These are phyloP conservation scores for Morpho achilles DNA, from an alignment of 2,888 invertebrate genomes.

Conservation along the genomic window DNA sequence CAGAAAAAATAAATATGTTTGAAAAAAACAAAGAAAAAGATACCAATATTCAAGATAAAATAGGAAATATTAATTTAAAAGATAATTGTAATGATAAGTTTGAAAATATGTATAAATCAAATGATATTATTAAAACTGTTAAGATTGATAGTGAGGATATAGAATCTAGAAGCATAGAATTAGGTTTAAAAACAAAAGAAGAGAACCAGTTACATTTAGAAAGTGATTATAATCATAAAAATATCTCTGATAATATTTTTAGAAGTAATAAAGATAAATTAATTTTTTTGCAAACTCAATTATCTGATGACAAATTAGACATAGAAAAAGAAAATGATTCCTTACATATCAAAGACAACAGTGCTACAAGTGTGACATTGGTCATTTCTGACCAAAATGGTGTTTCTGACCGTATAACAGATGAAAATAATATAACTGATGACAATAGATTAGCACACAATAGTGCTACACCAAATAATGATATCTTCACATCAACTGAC, in stretches of 20 bases:
- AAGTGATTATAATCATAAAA: constrained; percentile 37
- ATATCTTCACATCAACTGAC: constrained; percentile 28
- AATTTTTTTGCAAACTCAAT: constrained; percentile 67
- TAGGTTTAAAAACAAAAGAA: constrained; percentile 18
- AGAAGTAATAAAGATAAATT: constrained; percentile 64
- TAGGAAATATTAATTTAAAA: constrained; percentile 57
- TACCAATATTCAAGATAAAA: constrained; percentile 50
- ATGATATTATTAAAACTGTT: constrained; percentile 22
- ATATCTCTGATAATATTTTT: constrained; percentile 52
- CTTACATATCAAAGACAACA: constrained; percentile 30
- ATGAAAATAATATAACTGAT: constrained; percentile 60
- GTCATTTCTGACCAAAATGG: constrained; percentile 9
- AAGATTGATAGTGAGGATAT: constrained; percentile 22
- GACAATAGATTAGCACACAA: constrained; percentile 60
- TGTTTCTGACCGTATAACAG: constrained; percentile 29
- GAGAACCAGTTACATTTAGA: constrained; percentile 32
- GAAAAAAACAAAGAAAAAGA: constrained; percentile 65
- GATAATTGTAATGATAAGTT: constrained; percentile 47
- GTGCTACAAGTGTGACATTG: constrained; percentile 8
- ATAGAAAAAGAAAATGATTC: constrained; percentile 34
- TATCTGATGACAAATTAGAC: constrained; percentile 43
- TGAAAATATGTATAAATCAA: constrained; percentile 44
- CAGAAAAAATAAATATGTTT: constrained; percentile 76
- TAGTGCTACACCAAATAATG: constrained; percentile 31
- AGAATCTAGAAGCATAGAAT: constrained; percentile 25